A percentile compares a stretch with the other conserved stretches of the same genome.
phyloP scores from a whole-genome alignment of 2,888 invertebrate species.

The Agrochola macilenta region DNA sequence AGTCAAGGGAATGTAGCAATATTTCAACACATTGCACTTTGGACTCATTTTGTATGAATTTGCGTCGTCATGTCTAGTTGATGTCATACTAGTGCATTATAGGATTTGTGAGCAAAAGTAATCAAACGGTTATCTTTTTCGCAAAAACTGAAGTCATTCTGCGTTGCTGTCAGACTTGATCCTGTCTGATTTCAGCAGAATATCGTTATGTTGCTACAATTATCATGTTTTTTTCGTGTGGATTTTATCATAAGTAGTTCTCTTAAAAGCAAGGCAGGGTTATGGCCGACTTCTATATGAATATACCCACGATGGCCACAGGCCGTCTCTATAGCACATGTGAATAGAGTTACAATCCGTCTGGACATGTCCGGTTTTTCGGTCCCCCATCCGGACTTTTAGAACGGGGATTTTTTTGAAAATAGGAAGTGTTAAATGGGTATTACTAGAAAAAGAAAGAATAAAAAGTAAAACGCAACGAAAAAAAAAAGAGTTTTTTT shows the following conservation, averaged over 20 bases:
- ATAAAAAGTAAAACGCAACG: background rate
- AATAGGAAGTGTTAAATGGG: background rate
- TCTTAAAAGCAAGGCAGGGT: background rate
- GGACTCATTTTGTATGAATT: background rate
- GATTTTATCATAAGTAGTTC: background rate
- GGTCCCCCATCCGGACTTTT: background rate
- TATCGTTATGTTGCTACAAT: background rate
- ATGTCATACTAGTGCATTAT: slow-evolving; percentile 3
- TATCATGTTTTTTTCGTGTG: background rate
- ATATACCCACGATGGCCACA: no score
- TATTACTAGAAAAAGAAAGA: background rate
- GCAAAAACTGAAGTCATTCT: slow-evolving; percentile 17
- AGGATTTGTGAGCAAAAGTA: slow-evolving; percentile 17
- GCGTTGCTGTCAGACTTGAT: slow-evolving; percentile 4
- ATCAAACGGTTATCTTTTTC: slow-evolving; percentile 33
- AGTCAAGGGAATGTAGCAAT: background rate
- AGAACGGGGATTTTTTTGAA: rapidly evolving
- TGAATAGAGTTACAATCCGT: background rate
- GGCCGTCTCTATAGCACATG: background rate
- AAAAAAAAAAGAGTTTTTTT: no score
- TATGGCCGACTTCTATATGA: background rate
- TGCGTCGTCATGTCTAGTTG: background rate
- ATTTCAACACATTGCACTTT: slow-evolving; percentile 18
- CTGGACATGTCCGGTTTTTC: background rate
- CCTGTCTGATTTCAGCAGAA: background rate